phyloP scores from a whole-genome alignment of 2,113 vertebrate species.

The Melanocharis versteri region DNA sequence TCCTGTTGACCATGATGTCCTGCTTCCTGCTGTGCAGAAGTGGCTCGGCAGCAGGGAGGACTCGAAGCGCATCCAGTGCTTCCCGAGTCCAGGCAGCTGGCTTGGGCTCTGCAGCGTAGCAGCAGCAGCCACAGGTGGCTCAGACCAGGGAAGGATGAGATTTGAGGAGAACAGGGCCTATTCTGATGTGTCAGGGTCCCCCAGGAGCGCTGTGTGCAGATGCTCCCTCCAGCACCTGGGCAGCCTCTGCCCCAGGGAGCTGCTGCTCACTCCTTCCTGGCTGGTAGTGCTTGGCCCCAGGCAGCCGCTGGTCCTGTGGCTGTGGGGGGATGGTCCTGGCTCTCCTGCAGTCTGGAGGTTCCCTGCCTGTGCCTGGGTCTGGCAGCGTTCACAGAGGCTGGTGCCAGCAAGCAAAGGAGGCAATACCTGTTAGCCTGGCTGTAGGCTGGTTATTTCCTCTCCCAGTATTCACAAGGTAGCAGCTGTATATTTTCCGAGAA shows the following conservation, averaged over 20 bases:
- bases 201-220: not conserved
- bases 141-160: not conserved
- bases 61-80: not conserved
- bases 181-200: not conserved
- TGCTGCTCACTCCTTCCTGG: not conserved
- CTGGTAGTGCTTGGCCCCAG: not conserved
- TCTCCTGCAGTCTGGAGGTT: not conserved
- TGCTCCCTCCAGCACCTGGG: not conserved
- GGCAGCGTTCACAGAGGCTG: not conserved
- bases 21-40: not conserved
- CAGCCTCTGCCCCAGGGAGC: not conserved
- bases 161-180: not conserved
- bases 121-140: not conserved
- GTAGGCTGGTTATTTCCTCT: not conserved
- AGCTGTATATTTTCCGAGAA: not conserved
- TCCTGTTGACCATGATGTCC: fast-evolving
- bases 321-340: not conserved
- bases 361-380: fast-evolving
- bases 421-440: not conserved
- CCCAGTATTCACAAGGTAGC: not conserved
- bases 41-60: fast-evolving
- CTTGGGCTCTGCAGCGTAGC: not conserved
- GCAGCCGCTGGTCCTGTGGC: not conserved
- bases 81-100: not conserved
- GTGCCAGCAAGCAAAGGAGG: not conserved